Base-by-base conservation (phyloP, 2,113 vertebrate species). In the Copsychus sechellarum region DNA sequence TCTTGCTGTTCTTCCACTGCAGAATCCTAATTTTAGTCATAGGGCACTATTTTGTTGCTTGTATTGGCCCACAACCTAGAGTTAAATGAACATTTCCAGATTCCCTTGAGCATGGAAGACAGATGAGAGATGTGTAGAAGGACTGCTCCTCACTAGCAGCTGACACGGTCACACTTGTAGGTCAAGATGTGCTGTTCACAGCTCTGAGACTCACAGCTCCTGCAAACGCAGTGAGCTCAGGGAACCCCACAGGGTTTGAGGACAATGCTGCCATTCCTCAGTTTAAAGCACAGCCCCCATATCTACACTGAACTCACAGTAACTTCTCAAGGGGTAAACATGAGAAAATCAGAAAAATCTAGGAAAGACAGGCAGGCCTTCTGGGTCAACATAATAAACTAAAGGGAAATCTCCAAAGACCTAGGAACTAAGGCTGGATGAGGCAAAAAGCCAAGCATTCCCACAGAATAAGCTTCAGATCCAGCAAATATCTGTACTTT, bases 191-290 rank as follows among this genome's bases (percentile, higher is more conserved):
- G 9, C 20, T 83, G 11, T 25, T 70, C 60, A 33, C 34, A 72
- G 11, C 38, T 80, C 15, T 14, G 26, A 19, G 11, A 40, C 4
- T 51, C 26, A 34, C 29, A 64, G 50, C 8, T 81, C 57, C 40
- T 40, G 33, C 19, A 26, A 11, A 8, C 38, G 36, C 43, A 14
- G 42, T 11, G 28, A 38, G 20, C 43, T 62, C 38, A 23, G 54
- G 53, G 13, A 87, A 36, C 11, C 28, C 7, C 0, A 3, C 11
- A 11, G 17, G 0, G 0, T 64, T 50, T 4, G 6, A 34, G 29
- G 17, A 20, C 3, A 9, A 5, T 19, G 50, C 31, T 86, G 42
- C n/a, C n/a, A 14, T 57, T 43, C 36, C 10, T 71, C 47, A 14
- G 8, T 4, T 69, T 17, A 24, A 81, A 57, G 45, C 36, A 36